Evolutionary conservation across 2,113 vertebrate genomes (phyloP), one percentile per base, ranked within the genome.

Genomic region (Crotalus tigris): DNA sequence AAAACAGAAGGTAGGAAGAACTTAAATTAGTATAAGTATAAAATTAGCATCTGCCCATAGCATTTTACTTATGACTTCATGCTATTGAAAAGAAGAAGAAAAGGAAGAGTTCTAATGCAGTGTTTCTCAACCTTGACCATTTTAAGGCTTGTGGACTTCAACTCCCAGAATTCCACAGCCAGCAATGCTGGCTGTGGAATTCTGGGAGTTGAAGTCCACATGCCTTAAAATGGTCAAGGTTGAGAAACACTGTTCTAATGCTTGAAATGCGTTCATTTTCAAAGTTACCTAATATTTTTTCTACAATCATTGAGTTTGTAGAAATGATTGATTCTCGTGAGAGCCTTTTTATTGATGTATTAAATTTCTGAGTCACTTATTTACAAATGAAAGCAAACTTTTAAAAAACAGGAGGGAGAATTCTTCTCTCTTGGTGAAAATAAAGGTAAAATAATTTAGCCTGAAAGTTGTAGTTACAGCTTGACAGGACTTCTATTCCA

Each of bases 321-420:
- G 7, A 75, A 93, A 55, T 2, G 17, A 89, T 6, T 86, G 6
- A 88, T 46, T 8, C 85, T 92, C 44, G n/a, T 44, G 55, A 85
- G 59, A 26, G 1, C 13, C 1, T 29, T 87, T 85, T 49, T 69
- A 24, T 13, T 1, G 23, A 39, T 57, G 29, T 90, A 61, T 55
- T 54, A 13, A 15, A 9, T 59, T 19, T 39, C 21, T 26, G 13
- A 64, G 75, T 44, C n/a, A 91, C 12, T n/a, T 58, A 86, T 87
- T 51, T 39, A 7, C 29, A 89, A 29, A 87, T 61, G 49, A 93
- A 91, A 94, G 89, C 69, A 93, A 89, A 69, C 49, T 89, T 88
- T 85, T 29, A 13, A 55, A 91, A 89, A 88, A 54, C 3, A 91
- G 21, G 54, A 23, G 86, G 33, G 44, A 23, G 89, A 26, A 19